Evolutionary conservation across 2,888 invertebrate species (phyloP), one percentile per base, ranked within the genome.

Genomic region (Lycocerus yunnanus): DNA sequence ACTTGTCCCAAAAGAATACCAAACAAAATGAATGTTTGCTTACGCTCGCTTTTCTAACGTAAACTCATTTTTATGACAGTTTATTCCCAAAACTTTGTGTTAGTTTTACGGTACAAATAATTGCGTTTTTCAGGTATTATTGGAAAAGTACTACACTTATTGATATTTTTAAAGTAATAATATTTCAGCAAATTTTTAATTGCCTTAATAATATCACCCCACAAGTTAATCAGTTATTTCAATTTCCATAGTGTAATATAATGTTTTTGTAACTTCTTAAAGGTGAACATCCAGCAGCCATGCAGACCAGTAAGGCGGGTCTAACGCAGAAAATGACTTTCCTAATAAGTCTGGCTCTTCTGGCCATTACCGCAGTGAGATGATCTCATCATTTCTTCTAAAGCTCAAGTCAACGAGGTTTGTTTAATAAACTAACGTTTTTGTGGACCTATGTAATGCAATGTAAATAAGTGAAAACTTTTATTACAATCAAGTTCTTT

Each of bases 261-360:
- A n/a, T n/a, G n/a, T n/a, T n/a, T 43, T 43, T 43, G 69, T 77
- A 78, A 81, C 83, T 84, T 84, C 81, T 87, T 86, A 63, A 88
- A 95, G 95, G 95, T 78, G 95, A 95, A 87, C 94, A 95, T 86
- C 95, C 95, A 77, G 94, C 94, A 73, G 95, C 95, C 58, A 95
- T 95, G 94, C 95, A 95, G 88, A 93, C 93, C 3, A 93, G 92
- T 86, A 89, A 89, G 86, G 89, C 85, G 74, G 79, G 81, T 74
- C 75, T 81, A 73, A 76, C 72, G 63, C 81, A 78, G 66, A 81
- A 83, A 80, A 81, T 82, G 79, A 78, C 82, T 75, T 79, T 85
- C 65, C 78, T 83, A 73, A 79, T 84, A 74, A 79, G 82, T 73
- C 78, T 84, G 68, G 79, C 80, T 68, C 80, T 84, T 71, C 61